A percentile compares a stretch with the other conserved stretches of the same genome.
phyloP scores from a whole-genome alignment of 2,797 vertebrate species.

The Moxostoma hubbsi region DNA sequence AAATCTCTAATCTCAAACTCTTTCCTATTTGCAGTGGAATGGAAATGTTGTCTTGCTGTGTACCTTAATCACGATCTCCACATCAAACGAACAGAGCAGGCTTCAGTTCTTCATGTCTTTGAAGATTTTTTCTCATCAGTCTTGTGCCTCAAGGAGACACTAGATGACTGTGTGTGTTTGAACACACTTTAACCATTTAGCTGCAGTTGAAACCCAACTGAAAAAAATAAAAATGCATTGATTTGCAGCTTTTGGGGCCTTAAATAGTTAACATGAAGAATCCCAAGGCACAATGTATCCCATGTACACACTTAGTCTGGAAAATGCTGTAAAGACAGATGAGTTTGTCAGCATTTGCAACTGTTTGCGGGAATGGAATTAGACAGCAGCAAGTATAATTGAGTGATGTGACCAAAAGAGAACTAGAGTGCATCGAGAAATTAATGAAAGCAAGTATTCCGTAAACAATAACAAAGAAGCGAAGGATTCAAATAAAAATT shows the following conservation, averaged over 20 bases:
- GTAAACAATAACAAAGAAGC: constrained; percentile 20
- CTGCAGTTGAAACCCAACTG: constrained; percentile 23
- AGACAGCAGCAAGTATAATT: constrained; percentile 66
- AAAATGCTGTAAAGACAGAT: constrained; percentile 70
- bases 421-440: constrained; percentile 71
- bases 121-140: constrained; percentile 71
- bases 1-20: constrained; percentile 11
- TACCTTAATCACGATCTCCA: constrained; percentile 77
- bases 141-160: constrained; percentile 65
- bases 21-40: constrained; percentile 44
- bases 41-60: constrained; percentile 57
- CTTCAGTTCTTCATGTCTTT: constrained; percentile 68
- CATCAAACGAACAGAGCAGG: constrained; percentile 73
- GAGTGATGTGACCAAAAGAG: constrained; percentile 74
- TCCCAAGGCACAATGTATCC: constrained; percentile 60
- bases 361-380: constrained; percentile 59
- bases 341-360: constrained; percentile 73
- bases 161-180: constrained; percentile 55
- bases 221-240: constrained; percentile 26
- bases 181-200: constrained; percentile 60
- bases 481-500: constrained; percentile 58
- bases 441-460: constrained; percentile 67
- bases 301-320: constrained; percentile 64
- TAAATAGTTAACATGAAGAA: constrained; percentile 67
- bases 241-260: constrained; percentile 40